Evolutionary conservation across 2,797 vertebrate species (phyloP), one percentile per base, ranked within the genome.

Genomic region (Balearica regulorum): DNA sequence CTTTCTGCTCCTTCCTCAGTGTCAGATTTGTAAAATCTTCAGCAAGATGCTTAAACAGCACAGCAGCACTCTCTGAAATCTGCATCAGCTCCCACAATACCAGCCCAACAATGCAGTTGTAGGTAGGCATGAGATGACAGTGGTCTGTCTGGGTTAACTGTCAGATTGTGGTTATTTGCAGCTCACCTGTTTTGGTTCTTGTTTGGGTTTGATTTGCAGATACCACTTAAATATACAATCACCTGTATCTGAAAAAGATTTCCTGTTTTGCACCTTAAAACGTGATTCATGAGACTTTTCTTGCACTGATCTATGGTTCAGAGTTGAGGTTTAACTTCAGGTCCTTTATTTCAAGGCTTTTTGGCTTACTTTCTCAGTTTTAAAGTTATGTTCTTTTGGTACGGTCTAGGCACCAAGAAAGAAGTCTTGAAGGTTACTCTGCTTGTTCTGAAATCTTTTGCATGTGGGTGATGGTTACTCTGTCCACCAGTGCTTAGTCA

Each of bases 381-480:
- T 48, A 43, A 73, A 29, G 12, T 28, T 91, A 10, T 62, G 13
- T 57, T 53, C 14, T 80, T 89, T 46, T 46, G 22, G 13, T 71
- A 44, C 25, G 44, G 7, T 60, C 8, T 66, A 12, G 9, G 43
- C 55, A 84, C 33, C 10, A 33, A 21, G n/a, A 76, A 54, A 0
- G 43, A 57, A 24, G 6, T 49, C 35, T 41, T 58, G 12, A 51
- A 76, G 18, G 20, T 55, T 82, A 28, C 24, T 88, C 2, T 53
- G 5, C 26, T 61, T 72, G 13, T 83, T 82, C 13, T 83, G 60
- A 89, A 85, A 33, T 5, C 1, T 31, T 58, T 31, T 80, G 19
- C 17, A 1, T 0, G 0, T 60, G 22, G 9, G 4, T 73, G 8
- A 16, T 55, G 28, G 44, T 80, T 82, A 80, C 12, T 49, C 3